Base-by-base conservation (phyloP, 1,140 invertebrate species). In the Chrysomallon squamiferum region DNA sequence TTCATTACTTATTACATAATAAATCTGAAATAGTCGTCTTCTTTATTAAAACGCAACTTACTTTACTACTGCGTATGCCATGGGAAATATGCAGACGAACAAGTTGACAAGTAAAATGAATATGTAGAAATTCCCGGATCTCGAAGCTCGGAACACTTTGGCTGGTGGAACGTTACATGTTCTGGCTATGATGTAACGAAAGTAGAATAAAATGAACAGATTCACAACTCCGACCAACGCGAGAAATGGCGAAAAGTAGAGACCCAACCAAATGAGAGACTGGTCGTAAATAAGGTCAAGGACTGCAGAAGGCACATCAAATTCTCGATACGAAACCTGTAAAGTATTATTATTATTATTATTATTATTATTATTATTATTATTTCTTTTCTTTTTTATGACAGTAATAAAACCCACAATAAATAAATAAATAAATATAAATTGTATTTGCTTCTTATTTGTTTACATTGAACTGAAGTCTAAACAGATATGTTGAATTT, bases 211-310 rank as follows among this genome's bases (percentile, higher is more conserved):
- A 6, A 91, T 73, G 56, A 90, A 82, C 65, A 92, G 84, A 79
- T 92, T 92, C 22, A 90, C n/a, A 11, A 89, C 80, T 2, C 91
- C 88, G 0, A 91, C 82, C 0, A 88, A 69, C 3, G 88, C 87
- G 61, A 92, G 82, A 7, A 90, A 74, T 7, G 92, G 92, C 43
- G 89, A 89, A 81, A 91, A 91, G 70, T 90, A 88, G 59, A 91
- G 85, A 15, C 90, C 91, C 20, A 91, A 84, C 91, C 90, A 92
- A 54, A 92, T 87, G 54, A 92, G 79, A 2, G 88, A 89, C 75
- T 93, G 91, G 80, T 91, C 92, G 84, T 92, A 92, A 49, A 92
- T 89, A 20, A 92, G 81, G 58, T 91, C 89, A 18, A 92, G 83
- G 0, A 90, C 91, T 74, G 90, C 89, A 65, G 87, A 87, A 29